These are phyloP conservation scores for Triplophysa dalaica DNA, from an alignment of 2,113 vertebrate genomes.

Conservation along the genomic window DNA sequence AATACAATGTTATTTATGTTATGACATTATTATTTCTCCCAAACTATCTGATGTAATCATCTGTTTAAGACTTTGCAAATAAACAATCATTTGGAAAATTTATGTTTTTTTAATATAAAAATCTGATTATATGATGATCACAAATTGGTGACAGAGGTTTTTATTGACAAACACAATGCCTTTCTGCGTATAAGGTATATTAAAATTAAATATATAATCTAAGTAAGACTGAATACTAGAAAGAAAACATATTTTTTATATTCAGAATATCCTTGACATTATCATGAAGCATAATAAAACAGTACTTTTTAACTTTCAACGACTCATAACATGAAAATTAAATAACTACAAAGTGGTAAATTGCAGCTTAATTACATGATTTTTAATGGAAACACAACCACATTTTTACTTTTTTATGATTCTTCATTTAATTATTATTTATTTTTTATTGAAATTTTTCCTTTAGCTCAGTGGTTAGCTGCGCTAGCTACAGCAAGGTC, in stretches of 20 bases:
- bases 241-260: too few relatives aligned
- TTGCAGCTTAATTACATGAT: background rate
- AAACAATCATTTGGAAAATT: background rate
- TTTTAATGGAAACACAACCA: background rate
- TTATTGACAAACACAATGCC: constrained; percentile 46
- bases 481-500: too few relatives aligned
- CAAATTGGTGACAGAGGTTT: background rate
- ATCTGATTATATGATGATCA: background rate
- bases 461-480: too few relatives aligned
- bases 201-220: too few relatives aligned
- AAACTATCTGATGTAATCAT: background rate
- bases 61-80: background rate
- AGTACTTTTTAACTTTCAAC: background rate
- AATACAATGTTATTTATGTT: background rate
- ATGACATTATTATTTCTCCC: background rate
- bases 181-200: constrained; percentile 61
- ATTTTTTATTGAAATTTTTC: background rate
- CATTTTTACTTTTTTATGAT: background rate
- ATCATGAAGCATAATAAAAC: background rate
- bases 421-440: background rate
- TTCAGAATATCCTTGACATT: background rate
- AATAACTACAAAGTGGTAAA: background rate
- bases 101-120: background rate
- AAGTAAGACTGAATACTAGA: too few relatives aligned
- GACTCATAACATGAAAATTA: too few relatives aligned